Evolutionary conservation across 2,113 vertebrate species (phyloP).

Genomic region (Ictalurus furcatus): DNA sequence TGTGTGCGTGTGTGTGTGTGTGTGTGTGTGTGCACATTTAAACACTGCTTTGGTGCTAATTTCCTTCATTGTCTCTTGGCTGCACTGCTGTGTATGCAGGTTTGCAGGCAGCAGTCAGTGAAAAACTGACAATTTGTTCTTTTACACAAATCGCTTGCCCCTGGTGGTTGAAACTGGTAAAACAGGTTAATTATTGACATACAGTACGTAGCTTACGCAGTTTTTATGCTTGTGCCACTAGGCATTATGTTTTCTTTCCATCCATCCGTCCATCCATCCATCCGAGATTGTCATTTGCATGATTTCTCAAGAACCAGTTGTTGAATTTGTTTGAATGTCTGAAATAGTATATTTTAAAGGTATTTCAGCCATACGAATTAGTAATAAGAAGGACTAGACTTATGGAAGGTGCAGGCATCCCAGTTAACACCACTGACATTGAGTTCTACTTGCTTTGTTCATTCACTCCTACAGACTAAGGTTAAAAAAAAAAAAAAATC

Average conservation of each 20-base stretch:
- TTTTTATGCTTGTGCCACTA: not conserved
- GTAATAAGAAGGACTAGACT: not conserved
- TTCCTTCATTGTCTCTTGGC: conserved; percentile 57
- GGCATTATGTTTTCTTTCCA: not conserved
- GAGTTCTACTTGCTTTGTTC: not conserved
- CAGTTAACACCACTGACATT: not conserved
- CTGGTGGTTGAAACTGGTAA: not conserved
- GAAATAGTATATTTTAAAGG: too few species aligned
- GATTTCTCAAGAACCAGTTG: not conserved
- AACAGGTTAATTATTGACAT: not conserved
- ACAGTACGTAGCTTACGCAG: not conserved
- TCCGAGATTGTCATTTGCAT: not conserved
- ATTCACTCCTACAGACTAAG: not conserved
- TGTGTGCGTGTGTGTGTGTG: not conserved
- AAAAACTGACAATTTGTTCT: not conserved
- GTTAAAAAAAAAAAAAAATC: not conserved
- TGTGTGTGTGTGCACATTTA: conserved; percentile 29
- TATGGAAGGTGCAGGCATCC: not conserved
- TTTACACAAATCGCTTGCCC: not conserved
- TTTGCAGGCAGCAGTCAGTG: conserved; percentile 50
- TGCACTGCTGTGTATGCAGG: conserved; percentile 49
- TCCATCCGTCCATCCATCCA: not conserved
- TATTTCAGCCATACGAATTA: too few species aligned
- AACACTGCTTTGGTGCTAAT: conserved; percentile 48
- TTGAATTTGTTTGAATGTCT: not conserved